These are phyloP conservation scores for Cristatella mucedo DNA, from an alignment of 2,888 invertebrate genomes.

Conservation along the genomic window DNA sequence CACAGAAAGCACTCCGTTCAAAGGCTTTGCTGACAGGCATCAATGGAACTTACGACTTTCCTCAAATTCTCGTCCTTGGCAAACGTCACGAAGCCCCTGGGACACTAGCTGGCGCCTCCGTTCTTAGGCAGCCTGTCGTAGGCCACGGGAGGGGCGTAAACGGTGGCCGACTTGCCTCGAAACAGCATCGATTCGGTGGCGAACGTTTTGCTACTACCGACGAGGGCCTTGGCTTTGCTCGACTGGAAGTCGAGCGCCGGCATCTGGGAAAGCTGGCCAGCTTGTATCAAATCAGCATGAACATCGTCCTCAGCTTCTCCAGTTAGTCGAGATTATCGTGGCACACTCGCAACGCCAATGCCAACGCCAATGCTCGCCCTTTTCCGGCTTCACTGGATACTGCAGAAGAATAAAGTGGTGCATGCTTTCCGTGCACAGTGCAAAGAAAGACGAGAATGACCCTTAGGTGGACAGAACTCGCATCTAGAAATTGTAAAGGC, in stretches of 20 bases:
- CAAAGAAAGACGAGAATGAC: no score
- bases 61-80: slow-evolving; percentile 71
- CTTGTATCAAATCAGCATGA: no score
- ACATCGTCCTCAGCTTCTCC: slow-evolving; percentile 67
- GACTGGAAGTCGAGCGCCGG: slow-evolving; percentile 72
- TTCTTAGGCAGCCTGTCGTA: slow-evolving; percentile 63
- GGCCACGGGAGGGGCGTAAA: slow-evolving; percentile 61
- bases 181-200: slow-evolving; percentile 46
- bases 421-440: no score
- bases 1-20: no score
- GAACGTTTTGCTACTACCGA: slow-evolving; percentile 65
- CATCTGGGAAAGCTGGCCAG: no score
- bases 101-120: slow-evolving; percentile 62
- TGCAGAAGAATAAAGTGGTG: no score
- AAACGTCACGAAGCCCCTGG: no score
- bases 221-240: slow-evolving; percentile 49
- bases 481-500: no score
- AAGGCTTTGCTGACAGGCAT: no score
- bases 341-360: slow-evolving; percentile 67
- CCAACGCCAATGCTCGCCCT: slow-evolving; percentile 84
- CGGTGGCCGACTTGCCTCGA: slow-evolving; percentile 50
- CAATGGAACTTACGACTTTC: slow-evolving; percentile 50
- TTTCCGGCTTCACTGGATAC: slow-evolving; percentile 74
- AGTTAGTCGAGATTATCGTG: slow-evolving; percentile 72
- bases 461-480: no score